These are phyloP conservation scores for Nothocercus nigrocapillus DNA, from an alignment of 2,113 vertebrate genomes.

Conservation along the genomic window DNA sequence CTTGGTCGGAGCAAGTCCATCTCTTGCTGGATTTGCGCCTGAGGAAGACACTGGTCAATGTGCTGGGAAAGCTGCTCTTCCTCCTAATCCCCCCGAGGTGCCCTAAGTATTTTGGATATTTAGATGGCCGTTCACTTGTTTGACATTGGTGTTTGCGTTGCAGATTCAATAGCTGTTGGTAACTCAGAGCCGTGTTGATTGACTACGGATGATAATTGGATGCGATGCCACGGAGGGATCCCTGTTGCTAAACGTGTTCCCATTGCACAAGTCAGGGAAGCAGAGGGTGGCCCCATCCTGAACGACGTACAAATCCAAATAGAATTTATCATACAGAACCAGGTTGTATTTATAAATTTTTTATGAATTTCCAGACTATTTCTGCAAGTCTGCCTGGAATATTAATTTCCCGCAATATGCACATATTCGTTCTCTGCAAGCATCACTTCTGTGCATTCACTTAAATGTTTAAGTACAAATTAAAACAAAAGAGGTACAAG, in stretches of 20 bases:
- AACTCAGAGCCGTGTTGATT: background rate
- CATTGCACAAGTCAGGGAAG: background rate
- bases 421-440: background rate
- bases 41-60: too few relatives aligned
- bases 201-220: background rate
- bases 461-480: background rate
- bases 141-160: background rate
- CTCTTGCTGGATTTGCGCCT: too few relatives aligned
- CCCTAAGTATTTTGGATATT: background rate
- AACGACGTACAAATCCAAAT: background rate
- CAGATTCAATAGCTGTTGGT: background rate
- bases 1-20: too few relatives aligned
- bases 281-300: background rate
- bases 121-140: background rate
- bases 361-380: background rate
- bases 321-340: background rate
- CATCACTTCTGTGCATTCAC: background rate
- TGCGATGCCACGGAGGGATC: background rate
- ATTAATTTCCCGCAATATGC: fast-evolving
- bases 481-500: background rate
- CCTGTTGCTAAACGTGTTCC: background rate
- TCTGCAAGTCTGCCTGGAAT: background rate
- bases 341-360: background rate
- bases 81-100: background rate
- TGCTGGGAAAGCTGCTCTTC: background rate